Base-by-base conservation (phyloP, 2,888 invertebrate species). In the Galerucella pusilla region DNA sequence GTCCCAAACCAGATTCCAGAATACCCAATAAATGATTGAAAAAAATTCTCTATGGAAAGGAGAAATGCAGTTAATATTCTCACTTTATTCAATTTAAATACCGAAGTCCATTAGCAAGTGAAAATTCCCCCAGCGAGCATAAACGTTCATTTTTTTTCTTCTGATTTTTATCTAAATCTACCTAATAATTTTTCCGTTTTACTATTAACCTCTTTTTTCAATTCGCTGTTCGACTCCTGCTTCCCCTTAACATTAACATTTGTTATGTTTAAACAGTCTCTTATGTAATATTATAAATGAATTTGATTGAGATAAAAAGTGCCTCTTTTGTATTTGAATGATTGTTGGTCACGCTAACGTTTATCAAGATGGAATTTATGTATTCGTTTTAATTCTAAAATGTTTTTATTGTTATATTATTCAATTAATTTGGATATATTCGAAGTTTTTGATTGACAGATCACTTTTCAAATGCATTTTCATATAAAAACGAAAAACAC, bases 301-400 rank as follows among this genome's bases (percentile, higher is more conserved):
- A 61, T 35, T 61, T 35, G n/a, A 61, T 61, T 61, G 28, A n/a
- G 61, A 60, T n/a, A 52, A 60, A 60, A 60, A 7, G 7, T 16
- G 2, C 11, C 25, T 61, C 11, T 61, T 35, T 61, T 35, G 7
- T 61, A 35, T 61, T 61, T 61, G 35, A 61, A 61, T 61, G 35
- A 14, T 28, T 35, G 12, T 28, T 61, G n/a, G 4, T 35, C 61
- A 61, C 35, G 61, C 61, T 28, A 61, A 28, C 25, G 61, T 11
- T 14, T 61, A 60, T 25, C 59, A 20, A 60, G 59, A 60, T 10
- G 20, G 28, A 61, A 10, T 61, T 5, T 35, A 35, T 64, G 14
- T 61, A 28, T 61, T 61, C 35, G 14, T 35, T 28, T 20, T 14
- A 1, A 5, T 5, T 14, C 12, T 7, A 60, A 20, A 60, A 60